Base-by-base conservation (phyloP, 2,113 vertebrate genomes). In the Hoplias malabaricus region DNA sequence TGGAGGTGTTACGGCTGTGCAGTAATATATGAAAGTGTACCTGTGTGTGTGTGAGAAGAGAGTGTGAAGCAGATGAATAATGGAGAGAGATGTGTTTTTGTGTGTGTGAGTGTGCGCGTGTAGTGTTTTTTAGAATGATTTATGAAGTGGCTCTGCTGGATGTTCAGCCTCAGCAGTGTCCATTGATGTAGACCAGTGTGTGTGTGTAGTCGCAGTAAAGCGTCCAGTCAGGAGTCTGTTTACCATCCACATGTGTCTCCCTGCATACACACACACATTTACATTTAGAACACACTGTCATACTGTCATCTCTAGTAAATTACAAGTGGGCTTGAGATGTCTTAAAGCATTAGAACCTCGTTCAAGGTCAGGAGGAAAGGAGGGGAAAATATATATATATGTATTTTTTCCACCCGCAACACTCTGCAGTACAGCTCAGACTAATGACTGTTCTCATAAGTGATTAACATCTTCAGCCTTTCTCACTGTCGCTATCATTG, bases 101-200 rank as follows among this genome's bases (percentile, higher is more conserved):
- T 71, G 78, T 76, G 71, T 73, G 31, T 62, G n/a, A 25, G 16
- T 34, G 34, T 56, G 43, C 25, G 53, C 72, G 61, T 14, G 76
- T 62, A 53, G 25, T 16, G 70, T 46, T 61, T 66, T 69, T 70
- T 36, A 43, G n/a, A 56, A 69, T 69, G 75, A 78, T 78, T 78
- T 78, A 77, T 73, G 36, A 66, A 36, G 72, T 23, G 11, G 34
- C 19, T 40, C 33, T 78, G 68, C 21, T 69, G 63, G 42, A 46
- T 21, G 69, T 67, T 80, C 43, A 75, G 42, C 9, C 16, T 68
- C 8, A 27, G 23, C 43, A 38, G 34, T 25, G 21, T 25, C 12
- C 27, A 3, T 19, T 69, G 21, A 23, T 53, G 48, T 53, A 53
- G 48, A 10, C 48, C 57, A 5, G 63, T 59, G 25, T 75, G 46